Percentiles rank a stretch among this genome's conserved stretches.
Conservation (phyloP, 2,797 vertebrate species). For the Pseudochirops cupreus region DNA sequence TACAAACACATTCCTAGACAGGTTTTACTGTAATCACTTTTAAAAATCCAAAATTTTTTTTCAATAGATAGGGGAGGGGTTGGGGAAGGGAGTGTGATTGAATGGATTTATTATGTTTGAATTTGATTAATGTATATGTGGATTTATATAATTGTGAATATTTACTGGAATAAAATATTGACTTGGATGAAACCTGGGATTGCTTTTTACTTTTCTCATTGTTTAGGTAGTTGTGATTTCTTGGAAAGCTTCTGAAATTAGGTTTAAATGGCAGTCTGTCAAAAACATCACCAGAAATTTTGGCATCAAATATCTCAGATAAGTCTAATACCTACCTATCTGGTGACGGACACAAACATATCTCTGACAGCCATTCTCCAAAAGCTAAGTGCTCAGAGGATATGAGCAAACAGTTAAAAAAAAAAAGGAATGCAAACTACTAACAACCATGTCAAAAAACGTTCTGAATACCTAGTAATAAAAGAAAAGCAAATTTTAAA, state of each 20-base stretch:
- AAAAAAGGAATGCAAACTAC: neutral
- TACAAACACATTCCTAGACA: neutral
- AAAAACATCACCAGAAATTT: conserved; percentile 18
- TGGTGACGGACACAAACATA: neutral
- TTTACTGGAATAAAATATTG: conserved; percentile 45
- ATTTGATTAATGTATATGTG: conserved; percentile 35
- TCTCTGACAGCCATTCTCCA: neutral
- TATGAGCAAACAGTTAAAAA: neutral
- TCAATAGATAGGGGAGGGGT: neutral
- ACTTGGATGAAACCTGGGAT: conserved; percentile 48
- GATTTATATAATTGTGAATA: conserved; percentile 29
- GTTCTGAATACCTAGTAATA: neutral
- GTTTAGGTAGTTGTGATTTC: neutral
- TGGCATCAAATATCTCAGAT: neutral
- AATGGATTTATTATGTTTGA: neutral
- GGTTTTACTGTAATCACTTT: neutral
- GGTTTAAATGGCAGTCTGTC: conserved; percentile 24
- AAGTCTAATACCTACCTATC: neutral
- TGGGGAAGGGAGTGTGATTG: neutral
- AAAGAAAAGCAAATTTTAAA: neutral
- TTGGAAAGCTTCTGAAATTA: conserved; percentile 13
- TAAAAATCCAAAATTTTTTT: neutral
- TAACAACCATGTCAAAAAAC: neutral
- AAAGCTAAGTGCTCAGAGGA: neutral
- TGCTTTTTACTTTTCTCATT: conserved; percentile 40